Evolutionary conservation across 2,888 invertebrate genomes (phyloP), one percentile per base, ranked within the genome.

Genomic region (Drosophila koepferae): DNA sequence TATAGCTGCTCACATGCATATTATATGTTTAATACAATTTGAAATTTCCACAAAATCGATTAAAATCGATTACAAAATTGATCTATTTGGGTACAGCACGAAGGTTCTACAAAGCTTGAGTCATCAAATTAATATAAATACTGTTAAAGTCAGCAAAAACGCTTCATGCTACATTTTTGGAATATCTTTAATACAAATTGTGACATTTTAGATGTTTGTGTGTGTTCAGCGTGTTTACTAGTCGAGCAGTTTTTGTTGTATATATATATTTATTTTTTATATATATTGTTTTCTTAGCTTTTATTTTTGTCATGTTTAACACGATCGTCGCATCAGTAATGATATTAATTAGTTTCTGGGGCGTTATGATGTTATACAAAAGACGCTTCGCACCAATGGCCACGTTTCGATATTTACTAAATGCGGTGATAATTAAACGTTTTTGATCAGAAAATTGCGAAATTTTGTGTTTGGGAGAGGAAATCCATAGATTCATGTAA

Each of bases 271-370:
- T 23, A 23, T n/a, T n/a, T n/a, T 2, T 2, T 20, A 20, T 20
- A 20, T 20, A 20, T 20, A 20, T 20, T 2, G 3, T 51, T 34
- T 31, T n/a, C 12, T 46, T 23, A 28, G 18, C 16, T 34, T 16
- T 54, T 34, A 51, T 64, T 28, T 53, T 77, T 48, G 59, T 64
- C 51, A 60, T 82, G 80, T 64, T 74, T 63, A 66, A 63, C 76
- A 69, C 82, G 49, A 75, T 34, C 31, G 53, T 31, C 56, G 55
- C 70, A 48, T 49, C 61, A 46, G 60, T 65, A 74, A 78, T 86
- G 61, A 81, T 81, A 78, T 86, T 85, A 80, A 85, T 89, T 88
- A 71, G 69, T 55, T 65, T 70, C 53, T 70, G 40, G 70, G 81
- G 79, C 81, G 69, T 77, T 69, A 36, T 51, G 40, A 53, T 62